Percentiles rank a stretch among this genome's conserved stretches.
These are phyloP conservation scores for Aproaerema taeniolella DNA, from an alignment of 2,888 invertebrate species.

Conservation along the genomic window DNA sequence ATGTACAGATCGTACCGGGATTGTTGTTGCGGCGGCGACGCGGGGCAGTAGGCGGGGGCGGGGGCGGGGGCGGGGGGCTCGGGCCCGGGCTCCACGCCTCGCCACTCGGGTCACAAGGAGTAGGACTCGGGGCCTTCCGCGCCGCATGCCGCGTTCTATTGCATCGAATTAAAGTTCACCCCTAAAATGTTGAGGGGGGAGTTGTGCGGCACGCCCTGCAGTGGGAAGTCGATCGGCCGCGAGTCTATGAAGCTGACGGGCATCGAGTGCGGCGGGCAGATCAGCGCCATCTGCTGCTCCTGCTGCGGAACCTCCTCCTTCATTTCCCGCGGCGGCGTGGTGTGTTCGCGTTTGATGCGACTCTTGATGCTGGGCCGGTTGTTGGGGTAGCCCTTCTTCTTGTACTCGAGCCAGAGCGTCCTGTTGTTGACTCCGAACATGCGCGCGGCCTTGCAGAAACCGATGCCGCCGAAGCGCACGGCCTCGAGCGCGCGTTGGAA, in stretches of 20 bases:
- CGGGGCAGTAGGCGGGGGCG: conserved; percentile 25
- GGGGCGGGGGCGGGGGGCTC: conserved; percentile 23
- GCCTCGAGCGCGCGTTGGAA: conserved; percentile 89
- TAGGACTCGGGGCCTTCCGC: conserved; percentile 39
- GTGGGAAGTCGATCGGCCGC: conserved; percentile 82
- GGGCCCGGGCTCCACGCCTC: conserved; percentile 28
- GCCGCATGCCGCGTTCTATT: conserved; percentile 74
- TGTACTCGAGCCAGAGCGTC: conserved; percentile 90
- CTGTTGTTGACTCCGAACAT: conserved; percentile 91
- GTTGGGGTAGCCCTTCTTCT: conserved; percentile 89
- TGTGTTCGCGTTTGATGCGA: conserved; percentile 83
- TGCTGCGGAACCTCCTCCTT: conserved; percentile 53
- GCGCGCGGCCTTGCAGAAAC: conserved; percentile 90
- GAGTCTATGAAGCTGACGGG: conserved; percentile 84
- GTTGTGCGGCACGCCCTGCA: conserved; percentile 79
- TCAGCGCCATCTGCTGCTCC: conserved; percentile 70
- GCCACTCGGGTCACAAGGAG: conserved; percentile 64
- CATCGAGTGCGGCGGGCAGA: conserved; percentile 81
- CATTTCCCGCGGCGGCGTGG: conserved; percentile 78
- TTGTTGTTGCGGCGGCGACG: conserved; percentile 21
- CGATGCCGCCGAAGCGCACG: conserved; percentile 88
- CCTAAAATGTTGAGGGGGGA: conserved; percentile 84
- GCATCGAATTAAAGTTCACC: conserved; percentile 87
- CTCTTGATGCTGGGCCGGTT: conserved; percentile 87
- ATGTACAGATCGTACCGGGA: conserved; percentile 36